Percentiles rank a stretch among this genome's conserved stretches.
Conservation (phyloP, 2,888 invertebrate genomes). For the Mamestra brassicae region DNA sequence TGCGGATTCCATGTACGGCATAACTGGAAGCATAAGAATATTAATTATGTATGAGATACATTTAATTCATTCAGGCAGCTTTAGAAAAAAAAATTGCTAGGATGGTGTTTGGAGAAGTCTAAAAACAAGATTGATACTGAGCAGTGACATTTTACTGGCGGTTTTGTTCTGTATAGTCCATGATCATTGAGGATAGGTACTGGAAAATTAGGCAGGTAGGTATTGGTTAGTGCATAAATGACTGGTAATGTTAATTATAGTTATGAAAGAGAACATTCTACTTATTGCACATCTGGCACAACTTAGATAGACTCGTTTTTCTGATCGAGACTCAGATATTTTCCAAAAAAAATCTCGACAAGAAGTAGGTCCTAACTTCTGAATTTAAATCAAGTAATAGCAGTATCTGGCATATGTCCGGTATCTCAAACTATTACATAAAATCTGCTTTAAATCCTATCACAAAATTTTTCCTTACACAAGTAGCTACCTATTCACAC, state of each 20-base stretch:
- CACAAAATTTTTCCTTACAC: slow-evolving; percentile 44
- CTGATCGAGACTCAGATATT: not conserved
- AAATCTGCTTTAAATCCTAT: slow-evolving; percentile 26
- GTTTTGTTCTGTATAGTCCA: too few relatives aligned
- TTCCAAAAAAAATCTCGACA: too few relatives aligned
- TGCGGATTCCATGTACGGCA: not conserved
- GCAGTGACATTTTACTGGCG: too few relatives aligned
- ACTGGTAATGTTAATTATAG: not conserved
- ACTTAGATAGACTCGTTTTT: not conserved
- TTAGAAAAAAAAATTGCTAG: not conserved
- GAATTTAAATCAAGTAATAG: not conserved
- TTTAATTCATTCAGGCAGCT: not conserved
- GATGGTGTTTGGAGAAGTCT: too few relatives aligned
- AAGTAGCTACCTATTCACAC: slow-evolving; percentile 58
- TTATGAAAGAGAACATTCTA: too few relatives aligned
- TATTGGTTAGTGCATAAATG: too few relatives aligned
- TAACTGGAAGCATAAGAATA: not conserved
- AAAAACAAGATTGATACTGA: too few relatives aligned
- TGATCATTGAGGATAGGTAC: too few relatives aligned
- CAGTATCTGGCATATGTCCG: too few relatives aligned
- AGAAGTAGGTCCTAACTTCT: not conserved
- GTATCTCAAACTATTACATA: not conserved
- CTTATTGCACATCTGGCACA: not conserved
- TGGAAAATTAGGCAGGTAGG: too few relatives aligned
- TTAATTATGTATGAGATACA: not conserved